A percentile compares a stretch with the other conserved stretches of the same genome.
These are phyloP conservation scores for Leptobrachium leishanense DNA, from an alignment of 2,113 vertebrate species.

Conservation along the genomic window DNA sequence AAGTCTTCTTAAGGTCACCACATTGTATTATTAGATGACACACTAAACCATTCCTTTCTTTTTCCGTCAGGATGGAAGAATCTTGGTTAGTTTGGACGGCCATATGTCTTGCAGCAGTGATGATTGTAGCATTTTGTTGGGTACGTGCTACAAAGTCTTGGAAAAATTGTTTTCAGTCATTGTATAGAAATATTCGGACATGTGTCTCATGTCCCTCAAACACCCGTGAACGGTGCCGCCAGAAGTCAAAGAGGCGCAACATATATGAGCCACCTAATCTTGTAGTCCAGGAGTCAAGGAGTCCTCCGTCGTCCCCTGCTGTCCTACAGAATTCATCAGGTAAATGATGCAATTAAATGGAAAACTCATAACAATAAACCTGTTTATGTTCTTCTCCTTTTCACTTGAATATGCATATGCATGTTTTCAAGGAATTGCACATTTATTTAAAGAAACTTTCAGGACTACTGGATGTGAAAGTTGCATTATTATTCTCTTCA, in stretches of 20 bases:
- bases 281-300: conserved; percentile 12
- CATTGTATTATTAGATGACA: too few species aligned
- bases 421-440: too few species aligned
- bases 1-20: too few species aligned
- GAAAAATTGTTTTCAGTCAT: conserved; percentile 11
- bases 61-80: conserved; percentile 35
- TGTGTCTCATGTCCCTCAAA: background rate
- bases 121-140: conserved; percentile 33
- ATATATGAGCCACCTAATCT: conserved; percentile 15
- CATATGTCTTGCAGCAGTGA: conserved; percentile 16
- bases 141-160: conserved; percentile 7
- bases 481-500: too few species aligned
- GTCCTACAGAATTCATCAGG: conserved; percentile 20
- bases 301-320: conserved; percentile 21
- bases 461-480: too few species aligned
- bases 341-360: background rate
- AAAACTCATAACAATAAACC: too few species aligned
- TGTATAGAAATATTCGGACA: background rate
- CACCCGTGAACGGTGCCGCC: background rate
- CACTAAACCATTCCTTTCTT: background rate
- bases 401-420: too few species aligned
- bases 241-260: background rate
- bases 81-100: conserved; percentile 37
- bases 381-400: too few species aligned
- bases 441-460: too few species aligned